Percentiles rank a stretch among this genome's conserved stretches.
Evolutionary conservation across 2,113 vertebrate species (phyloP).

Genomic region (Chaenocephalus aceratus): DNA sequence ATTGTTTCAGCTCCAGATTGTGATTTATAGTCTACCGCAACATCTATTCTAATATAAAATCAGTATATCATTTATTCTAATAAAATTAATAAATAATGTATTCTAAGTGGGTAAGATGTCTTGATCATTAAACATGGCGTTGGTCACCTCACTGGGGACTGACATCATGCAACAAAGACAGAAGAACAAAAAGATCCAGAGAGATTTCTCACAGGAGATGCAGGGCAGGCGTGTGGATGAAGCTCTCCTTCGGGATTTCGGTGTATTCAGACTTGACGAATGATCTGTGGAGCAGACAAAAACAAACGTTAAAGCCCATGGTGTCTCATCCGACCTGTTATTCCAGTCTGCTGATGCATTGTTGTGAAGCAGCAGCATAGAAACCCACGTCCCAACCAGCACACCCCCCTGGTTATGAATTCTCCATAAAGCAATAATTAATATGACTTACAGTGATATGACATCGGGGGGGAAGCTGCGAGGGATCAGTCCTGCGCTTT

Average conservation of each 20-base stretch:
- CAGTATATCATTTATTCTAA: too few relatives aligned
- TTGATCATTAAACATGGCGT: constrained; percentile 69
- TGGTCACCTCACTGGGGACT: constrained; percentile 53
- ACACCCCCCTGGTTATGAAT: not conserved
- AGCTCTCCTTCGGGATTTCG: constrained; percentile 84
- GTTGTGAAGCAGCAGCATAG: constrained; percentile 16
- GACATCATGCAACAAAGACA: constrained; percentile 60
- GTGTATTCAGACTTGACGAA: constrained; percentile 84
- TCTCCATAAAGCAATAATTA: not conserved
- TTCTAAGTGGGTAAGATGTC: constrained; percentile 4
- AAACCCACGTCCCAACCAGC: not conserved
- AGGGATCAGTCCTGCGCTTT: constrained; percentile 93
- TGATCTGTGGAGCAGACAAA: constrained; percentile 81
- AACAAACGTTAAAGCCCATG: constrained; percentile 14
- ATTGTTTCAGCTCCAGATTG: not conserved
- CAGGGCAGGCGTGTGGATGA: constrained; percentile 96
- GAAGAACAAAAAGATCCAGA: constrained; percentile 63
- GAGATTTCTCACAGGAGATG: constrained; percentile 94
- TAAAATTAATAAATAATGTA: too few relatives aligned
- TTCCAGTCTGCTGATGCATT: constrained; percentile 6
- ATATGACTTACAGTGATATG: constrained; percentile 94
- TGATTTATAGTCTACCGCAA: not conserved
- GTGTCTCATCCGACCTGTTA: constrained; percentile 13
- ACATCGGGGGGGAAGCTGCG: constrained; percentile 95
- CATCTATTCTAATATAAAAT: not conserved